These are phyloP conservation scores for Griposia aprilina DNA, from an alignment of 2,888 invertebrate species.

Conservation along the genomic window DNA sequence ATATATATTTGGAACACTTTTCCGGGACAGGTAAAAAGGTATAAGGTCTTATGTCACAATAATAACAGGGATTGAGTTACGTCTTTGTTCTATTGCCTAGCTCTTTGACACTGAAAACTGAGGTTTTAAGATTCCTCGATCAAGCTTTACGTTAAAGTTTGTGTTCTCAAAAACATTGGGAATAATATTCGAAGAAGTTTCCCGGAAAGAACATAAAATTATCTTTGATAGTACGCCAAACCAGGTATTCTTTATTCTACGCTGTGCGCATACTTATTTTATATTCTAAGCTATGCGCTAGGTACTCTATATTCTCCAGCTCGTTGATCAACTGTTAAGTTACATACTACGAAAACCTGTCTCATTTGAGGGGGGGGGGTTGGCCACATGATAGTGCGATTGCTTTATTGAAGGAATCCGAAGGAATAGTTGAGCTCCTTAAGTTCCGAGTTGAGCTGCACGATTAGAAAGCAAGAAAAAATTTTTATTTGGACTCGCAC, in stretches of 20 bases:
- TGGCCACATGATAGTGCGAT: not conserved
- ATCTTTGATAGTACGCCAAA: not conserved
- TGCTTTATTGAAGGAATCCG: no score
- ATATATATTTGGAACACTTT: slow-evolving; percentile 64
- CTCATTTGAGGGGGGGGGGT: no score
- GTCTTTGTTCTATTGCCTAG: slow-evolving; percentile 4
- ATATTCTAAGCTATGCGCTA: not conserved
- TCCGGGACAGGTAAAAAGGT: slow-evolving; percentile 58
- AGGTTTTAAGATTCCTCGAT: not conserved
- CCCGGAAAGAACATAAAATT: not conserved
- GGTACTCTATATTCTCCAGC: not conserved
- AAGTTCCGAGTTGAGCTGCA: no score
- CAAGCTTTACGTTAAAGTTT: not conserved
- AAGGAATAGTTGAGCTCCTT: no score
- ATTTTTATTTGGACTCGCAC: no score
- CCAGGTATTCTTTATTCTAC: not conserved
- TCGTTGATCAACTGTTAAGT: not conserved
- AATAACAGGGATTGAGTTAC: slow-evolving; percentile 58
- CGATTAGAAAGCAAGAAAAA: no score
- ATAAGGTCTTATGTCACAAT: slow-evolving; percentile 59
- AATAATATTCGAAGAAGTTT: no score
- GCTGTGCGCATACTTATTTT: no score
- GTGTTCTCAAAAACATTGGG: not conserved
- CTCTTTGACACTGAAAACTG: not conserved
- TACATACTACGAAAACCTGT: no score